These are phyloP conservation scores for Pandemis cinnamomeana DNA, from an alignment of 2,888 invertebrate species.

Conservation along the genomic window DNA sequence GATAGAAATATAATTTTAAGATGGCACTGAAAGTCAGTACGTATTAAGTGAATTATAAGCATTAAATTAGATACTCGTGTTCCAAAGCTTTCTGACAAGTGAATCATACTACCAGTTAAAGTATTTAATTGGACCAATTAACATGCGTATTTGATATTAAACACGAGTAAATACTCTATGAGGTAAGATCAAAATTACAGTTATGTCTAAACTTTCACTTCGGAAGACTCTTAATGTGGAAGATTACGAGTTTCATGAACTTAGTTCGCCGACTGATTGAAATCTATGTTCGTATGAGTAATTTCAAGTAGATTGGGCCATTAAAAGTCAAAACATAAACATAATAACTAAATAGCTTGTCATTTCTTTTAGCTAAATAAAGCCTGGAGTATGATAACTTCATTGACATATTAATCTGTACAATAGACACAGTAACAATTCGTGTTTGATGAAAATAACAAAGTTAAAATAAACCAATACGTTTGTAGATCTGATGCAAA, in stretches of 20 bases:
- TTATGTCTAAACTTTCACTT: constrained; percentile 21
- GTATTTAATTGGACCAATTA: neutral
- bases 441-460: neutral
- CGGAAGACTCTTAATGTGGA: constrained; percentile 18
- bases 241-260: constrained; percentile 22
- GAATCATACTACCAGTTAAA: constrained; percentile 3
- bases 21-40: no score
- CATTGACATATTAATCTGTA: neutral
- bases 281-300: constrained; percentile 1
- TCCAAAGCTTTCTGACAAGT: neutral
- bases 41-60: no score
- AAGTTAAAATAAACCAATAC: neutral
- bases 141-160: constrained; percentile 3
- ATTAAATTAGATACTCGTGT: neutral
- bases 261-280: constrained; percentile 1
- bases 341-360: neutral
- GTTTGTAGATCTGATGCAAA: neutral
- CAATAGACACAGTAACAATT: neutral
- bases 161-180: constrained; percentile 11
- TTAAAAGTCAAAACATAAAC: neutral
- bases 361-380: neutral
- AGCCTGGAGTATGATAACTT: no score
- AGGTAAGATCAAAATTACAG: constrained; percentile 16
- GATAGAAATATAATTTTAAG: no score
- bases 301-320: neutral